phyloP scores from a whole-genome alignment of 2,797 vertebrate species.

The Fistularia tabacaria region DNA sequence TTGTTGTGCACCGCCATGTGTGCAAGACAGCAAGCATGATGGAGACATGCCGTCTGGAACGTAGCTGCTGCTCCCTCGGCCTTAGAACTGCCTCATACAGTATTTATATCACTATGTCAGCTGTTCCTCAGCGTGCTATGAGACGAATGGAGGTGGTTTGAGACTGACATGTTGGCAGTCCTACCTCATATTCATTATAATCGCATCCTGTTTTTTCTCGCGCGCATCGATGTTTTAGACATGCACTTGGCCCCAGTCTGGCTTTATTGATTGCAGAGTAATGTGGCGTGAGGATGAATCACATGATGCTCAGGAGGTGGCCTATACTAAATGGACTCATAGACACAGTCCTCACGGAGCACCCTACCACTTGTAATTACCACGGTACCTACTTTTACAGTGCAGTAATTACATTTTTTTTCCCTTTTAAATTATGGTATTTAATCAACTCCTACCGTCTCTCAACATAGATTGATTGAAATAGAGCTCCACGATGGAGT shows the following conservation, averaged over 20 bases:
- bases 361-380: background rate
- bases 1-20: conserved; percentile 15
- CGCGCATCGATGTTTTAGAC: background rate
- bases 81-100: conserved; percentile 34
- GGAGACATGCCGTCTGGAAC: conserved; percentile 45
- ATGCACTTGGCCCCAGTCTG: background rate
- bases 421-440: too few relatives aligned
- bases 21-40: conserved; percentile 20
- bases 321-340: background rate
- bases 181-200: conserved; percentile 5
- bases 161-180: conserved; percentile 26
- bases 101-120: conserved; percentile 50
- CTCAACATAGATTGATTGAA: background rate
- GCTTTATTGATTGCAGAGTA: background rate
- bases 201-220: background rate
- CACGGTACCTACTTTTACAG: background rate
- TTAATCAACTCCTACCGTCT: background rate
- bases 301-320: conserved; percentile 2
- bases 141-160: conserved; percentile 4
- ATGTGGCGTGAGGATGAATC: background rate
- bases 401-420: background rate
- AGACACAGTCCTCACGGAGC: background rate
- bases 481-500: background rate
- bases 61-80: conserved; percentile 63
- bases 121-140: conserved; percentile 28